These are phyloP conservation scores for Nasonia vitripennis DNA, from an alignment of 1,140 invertebrate species.

Conservation along the genomic window DNA sequence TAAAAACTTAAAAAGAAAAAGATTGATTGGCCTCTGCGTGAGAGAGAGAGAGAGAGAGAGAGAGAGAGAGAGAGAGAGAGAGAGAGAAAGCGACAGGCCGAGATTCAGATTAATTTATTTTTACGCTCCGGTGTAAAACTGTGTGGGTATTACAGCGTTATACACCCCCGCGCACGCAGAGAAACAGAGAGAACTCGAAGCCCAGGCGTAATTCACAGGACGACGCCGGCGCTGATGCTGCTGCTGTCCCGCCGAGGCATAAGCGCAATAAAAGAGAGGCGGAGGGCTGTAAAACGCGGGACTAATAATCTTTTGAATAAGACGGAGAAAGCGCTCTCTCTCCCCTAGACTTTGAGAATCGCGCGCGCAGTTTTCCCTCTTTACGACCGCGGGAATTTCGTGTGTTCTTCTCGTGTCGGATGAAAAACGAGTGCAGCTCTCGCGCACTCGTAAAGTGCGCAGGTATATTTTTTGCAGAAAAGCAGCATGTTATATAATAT, in stretches of 20 bases:
- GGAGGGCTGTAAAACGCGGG: neutral
- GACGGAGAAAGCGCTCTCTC: neutral
- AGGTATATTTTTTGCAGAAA: neutral
- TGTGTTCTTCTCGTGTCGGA: neutral
- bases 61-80: neutral
- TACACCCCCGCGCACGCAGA: neutral
- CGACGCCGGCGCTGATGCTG: neutral
- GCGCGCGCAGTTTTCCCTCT: neutral
- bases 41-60: neutral
- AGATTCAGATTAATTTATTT: slow-evolving; percentile 22
- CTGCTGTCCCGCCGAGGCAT: neutral
- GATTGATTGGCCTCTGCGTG: slow-evolving; percentile 28
- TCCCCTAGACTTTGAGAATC: neutral
- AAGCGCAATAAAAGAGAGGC: slow-evolving; percentile 3
- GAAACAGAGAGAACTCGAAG: neutral
- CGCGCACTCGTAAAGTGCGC: neutral
- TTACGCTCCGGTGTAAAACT: slow-evolving; percentile 2
- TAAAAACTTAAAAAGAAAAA: slow-evolving; percentile 48
- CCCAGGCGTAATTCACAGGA: neutral
- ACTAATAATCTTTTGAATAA: slow-evolving; percentile 19
- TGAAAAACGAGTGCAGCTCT: neutral
- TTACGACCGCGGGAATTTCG: neutral
- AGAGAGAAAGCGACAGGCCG: neutral
- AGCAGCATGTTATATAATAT: neutral
- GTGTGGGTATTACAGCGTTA: neutral